These are phyloP conservation scores for Taenaris catops DNA, from an alignment of 2,888 invertebrate genomes.

Conservation along the genomic window DNA sequence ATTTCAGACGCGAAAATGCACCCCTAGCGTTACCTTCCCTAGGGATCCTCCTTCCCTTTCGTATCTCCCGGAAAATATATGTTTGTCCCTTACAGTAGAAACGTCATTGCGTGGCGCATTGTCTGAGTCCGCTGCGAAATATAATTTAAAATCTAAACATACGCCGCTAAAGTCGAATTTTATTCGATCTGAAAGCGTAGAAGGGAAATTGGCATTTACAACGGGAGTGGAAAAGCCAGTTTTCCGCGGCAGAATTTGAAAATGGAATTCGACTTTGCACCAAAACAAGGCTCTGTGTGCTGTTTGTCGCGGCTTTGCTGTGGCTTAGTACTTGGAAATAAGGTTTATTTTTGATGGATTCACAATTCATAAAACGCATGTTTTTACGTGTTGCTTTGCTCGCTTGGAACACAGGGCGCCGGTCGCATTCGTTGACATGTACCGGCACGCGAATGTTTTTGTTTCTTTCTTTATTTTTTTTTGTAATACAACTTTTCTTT, in stretches of 20 bases:
- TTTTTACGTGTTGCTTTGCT: constrained; percentile 41
- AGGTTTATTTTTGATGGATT: constrained; percentile 30
- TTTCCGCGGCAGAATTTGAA: constrained; percentile 70
- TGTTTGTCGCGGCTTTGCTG: constrained; percentile 3
- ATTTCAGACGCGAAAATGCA: constrained; percentile 59
- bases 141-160: constrained; percentile 35
- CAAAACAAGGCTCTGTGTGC: constrained; percentile 38
- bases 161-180: constrained; percentile 35
- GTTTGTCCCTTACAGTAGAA: constrained; percentile 50
- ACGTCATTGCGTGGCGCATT: constrained; percentile 78
- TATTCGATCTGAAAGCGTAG: constrained; percentile 29
- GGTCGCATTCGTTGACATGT: constrained; percentile 70
- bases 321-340: constrained; percentile 28
- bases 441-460: constrained; percentile 74
- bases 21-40: constrained; percentile 58
- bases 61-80: constrained; percentile 30
- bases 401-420: constrained; percentile 46
- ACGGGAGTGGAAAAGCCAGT: constrained; percentile 72
- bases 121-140: constrained; percentile 41
- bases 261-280: constrained; percentile 59
- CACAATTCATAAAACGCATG: constrained; percentile 14
- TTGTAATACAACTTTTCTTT: constrained; percentile 33
- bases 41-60: constrained; percentile 40
- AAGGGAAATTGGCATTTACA: constrained; percentile 77
- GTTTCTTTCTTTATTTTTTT: constrained; percentile 57